Evolutionary conservation across 2,113 vertebrate species (phyloP).

Genomic region (Microtus richardsoni): DNA sequence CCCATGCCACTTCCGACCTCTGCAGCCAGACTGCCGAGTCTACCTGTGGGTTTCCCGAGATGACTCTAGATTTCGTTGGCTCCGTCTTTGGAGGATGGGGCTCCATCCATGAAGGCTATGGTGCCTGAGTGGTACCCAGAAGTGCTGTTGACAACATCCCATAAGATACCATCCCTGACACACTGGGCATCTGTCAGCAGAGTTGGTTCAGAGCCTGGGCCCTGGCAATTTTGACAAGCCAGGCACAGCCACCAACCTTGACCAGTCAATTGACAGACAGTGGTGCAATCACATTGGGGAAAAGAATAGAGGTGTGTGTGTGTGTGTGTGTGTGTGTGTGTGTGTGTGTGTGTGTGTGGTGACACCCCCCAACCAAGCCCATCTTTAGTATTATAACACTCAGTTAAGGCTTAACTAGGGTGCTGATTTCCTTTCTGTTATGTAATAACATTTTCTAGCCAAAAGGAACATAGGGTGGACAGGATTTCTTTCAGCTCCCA

Average conservation of each 20-base stretch:
- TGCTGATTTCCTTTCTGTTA: not conserved
- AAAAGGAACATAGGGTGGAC: rapidly evolving
- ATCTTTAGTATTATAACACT: no score
- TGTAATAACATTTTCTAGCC: not conserved
- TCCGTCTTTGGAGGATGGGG: not conserved
- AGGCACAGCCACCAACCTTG: not conserved
- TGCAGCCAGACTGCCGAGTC: not conserved
- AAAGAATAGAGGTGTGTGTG: not conserved
- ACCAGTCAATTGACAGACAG: not conserved
- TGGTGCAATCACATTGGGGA: not conserved
- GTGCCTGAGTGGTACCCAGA: not conserved
- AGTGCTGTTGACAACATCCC: no score
- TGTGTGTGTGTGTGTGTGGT: no score
- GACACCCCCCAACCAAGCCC: not conserved
- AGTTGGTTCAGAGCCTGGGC: not conserved
- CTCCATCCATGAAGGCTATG: not conserved
- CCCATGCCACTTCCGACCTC: rapidly evolving
- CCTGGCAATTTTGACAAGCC: not conserved
- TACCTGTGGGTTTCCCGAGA: not conserved
- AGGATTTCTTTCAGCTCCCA: not conserved
- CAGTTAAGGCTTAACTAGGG: not conserved
- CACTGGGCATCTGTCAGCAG: not conserved
- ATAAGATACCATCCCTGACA: not conserved
- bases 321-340: no score
- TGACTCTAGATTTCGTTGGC: not conserved